phyloP scores from a whole-genome alignment of 2,113 vertebrate species.

The Lipophrys pholis region DNA sequence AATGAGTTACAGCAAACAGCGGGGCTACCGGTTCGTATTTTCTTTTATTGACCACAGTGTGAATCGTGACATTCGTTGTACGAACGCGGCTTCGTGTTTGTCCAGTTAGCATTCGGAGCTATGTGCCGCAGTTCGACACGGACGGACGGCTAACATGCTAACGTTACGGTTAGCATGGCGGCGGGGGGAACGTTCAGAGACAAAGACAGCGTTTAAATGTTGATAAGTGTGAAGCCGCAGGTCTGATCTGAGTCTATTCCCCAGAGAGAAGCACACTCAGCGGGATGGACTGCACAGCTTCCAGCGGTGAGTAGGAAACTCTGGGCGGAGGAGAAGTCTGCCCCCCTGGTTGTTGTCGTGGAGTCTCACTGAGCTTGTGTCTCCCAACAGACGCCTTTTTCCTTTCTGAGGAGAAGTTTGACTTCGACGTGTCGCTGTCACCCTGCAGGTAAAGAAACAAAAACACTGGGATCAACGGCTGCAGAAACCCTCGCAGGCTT shows the following conservation, averaged over 20 bases:
- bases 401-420: constrained; percentile 83
- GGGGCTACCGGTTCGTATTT: constrained; percentile 35
- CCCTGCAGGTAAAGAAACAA: constrained; percentile 78
- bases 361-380: neutral
- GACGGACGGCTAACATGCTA: constrained; percentile 15
- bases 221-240: neutral
- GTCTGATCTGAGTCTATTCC: neutral
- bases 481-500: neutral
- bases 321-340: no score
- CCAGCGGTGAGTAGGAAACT: constrained; percentile 34
- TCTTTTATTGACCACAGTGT: no score
- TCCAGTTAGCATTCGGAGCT: neutral
- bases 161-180: neutral
- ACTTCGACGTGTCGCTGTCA: constrained; percentile 84
- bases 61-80: neutral
- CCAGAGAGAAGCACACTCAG: constrained; percentile 6
- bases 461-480: no score
- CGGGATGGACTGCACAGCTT: constrained; percentile 59
- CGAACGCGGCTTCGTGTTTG: rapidly evolving
- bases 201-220: neutral
- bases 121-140: neutral
- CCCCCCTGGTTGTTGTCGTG: neutral
- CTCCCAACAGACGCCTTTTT: constrained; percentile 64
- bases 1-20: constrained; percentile 26
- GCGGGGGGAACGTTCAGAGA: neutral